These are phyloP conservation scores for Mesocentrotus franciscanus DNA, from an alignment of 53 echinoderm and acorn worm species.

Conservation along the genomic window DNA sequence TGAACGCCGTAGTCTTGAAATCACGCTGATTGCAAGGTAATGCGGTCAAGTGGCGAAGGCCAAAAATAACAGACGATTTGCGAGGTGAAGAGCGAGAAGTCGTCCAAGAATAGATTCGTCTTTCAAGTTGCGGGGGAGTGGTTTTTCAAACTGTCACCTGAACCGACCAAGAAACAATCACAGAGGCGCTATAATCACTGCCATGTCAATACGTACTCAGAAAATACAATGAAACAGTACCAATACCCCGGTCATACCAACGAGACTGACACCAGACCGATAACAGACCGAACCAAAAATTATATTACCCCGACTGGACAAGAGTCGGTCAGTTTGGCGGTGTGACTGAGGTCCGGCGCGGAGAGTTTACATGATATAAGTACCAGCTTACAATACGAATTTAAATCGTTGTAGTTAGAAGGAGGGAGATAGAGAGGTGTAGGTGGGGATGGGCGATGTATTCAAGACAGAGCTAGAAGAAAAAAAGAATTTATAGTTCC, in stretches of 20 bases:
- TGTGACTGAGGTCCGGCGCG: too few relatives aligned
- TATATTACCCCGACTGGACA: too few relatives aligned
- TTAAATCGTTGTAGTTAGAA: background rate
- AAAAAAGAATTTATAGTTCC: too few relatives aligned
- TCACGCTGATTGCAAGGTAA: background rate
- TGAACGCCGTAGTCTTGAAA: too few relatives aligned
- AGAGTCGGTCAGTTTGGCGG: too few relatives aligned
- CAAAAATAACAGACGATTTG: slow-evolving; percentile 16
- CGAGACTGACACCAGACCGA: too few relatives aligned
- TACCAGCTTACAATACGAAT: too few relatives aligned
- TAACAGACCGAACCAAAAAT: too few relatives aligned
- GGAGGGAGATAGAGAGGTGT: background rate
- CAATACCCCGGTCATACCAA: background rate
- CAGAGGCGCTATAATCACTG: background rate
- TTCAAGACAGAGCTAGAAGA: too few relatives aligned
- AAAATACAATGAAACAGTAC: background rate
- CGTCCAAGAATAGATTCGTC: background rate
- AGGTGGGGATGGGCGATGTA: background rate
- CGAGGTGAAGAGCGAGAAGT: background rate
- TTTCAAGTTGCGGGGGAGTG: slow-evolving; percentile 5
- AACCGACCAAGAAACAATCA: background rate
- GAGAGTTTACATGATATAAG: too few relatives aligned
- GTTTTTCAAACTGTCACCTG: background rate
- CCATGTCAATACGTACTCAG: background rate
- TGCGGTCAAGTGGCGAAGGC: slow-evolving; percentile 2